Evolutionary conservation across 2,113 vertebrate species (phyloP).

Genomic region (Falco punctatus): DNA sequence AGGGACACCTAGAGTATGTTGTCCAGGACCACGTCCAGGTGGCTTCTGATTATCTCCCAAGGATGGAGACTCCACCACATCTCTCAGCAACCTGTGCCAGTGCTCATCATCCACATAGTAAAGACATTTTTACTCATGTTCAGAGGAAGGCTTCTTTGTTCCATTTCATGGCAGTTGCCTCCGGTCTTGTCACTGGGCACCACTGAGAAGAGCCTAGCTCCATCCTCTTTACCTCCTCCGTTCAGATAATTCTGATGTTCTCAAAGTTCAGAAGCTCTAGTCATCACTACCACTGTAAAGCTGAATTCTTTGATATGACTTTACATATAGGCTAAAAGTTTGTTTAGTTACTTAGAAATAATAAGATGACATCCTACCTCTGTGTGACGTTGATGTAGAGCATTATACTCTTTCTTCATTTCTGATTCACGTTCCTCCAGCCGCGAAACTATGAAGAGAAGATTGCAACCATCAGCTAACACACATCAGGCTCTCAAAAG

Average conservation of each 20-base stretch:
- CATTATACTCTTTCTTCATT: conserved; percentile 98
- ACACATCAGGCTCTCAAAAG: not conserved
- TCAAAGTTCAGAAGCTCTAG: not conserved
- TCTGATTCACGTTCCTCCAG: conserved; percentile 95
- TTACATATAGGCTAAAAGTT: not conserved
- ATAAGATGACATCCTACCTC: conserved; percentile 78
- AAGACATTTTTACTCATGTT: not conserved
- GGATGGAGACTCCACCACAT: not conserved
- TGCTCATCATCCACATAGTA: not conserved
- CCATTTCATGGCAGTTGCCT: not conserved
- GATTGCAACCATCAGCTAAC: not conserved
- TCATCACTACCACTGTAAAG: not conserved
- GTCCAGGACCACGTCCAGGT: not conserved
- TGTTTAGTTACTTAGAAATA: not conserved
- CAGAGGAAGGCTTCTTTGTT: not conserved
- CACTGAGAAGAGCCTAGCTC: not conserved
- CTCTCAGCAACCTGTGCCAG: not conserved
- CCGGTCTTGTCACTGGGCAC: not conserved
- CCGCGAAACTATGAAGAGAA: conserved; percentile 84
- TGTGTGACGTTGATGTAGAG: conserved; percentile 95
- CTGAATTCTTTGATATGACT: not conserved
- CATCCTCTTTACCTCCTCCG: not conserved
- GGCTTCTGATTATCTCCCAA: not conserved
- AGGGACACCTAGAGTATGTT: not conserved
- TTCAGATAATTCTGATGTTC: not conserved